These are phyloP conservation scores for Charaxes varanes DNA, from an alignment of 1,140 invertebrate species.

Conservation along the genomic window DNA sequence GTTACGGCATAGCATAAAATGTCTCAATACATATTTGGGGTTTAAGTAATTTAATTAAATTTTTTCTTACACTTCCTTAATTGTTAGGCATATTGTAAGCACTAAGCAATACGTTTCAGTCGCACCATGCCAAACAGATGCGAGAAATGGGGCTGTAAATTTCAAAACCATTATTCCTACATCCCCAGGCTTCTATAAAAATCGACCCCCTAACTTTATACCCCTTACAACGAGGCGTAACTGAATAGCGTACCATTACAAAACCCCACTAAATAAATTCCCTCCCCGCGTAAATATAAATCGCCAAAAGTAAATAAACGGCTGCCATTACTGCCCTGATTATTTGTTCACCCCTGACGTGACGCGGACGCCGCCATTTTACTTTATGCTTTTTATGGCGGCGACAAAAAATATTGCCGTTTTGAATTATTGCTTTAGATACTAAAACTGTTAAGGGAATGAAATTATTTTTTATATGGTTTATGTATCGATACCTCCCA, in stretches of 20 bases:
- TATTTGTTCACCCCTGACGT: slow-evolving; percentile 49
- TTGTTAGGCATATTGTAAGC: no score
- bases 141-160: slow-evolving; percentile 16
- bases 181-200: slow-evolving; percentile 16
- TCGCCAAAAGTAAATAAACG: slow-evolving; percentile 69
- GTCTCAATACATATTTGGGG: no score
- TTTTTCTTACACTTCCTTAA: no score
- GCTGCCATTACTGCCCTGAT: slow-evolving; percentile 65
- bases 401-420: slow-evolving; percentile 31
- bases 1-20: no score
- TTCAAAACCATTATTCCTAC: slow-evolving; percentile 16
- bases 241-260: slow-evolving; percentile 51
- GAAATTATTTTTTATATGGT: no score
- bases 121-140: slow-evolving; percentile 9
- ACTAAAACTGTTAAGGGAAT: no score
- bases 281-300: slow-evolving; percentile 58
- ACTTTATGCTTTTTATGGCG: slow-evolving; percentile 38
- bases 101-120: slow-evolving; percentile 6
- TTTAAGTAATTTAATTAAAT: no score
- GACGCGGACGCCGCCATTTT: slow-evolving; percentile 48
- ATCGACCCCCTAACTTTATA: slow-evolving; percentile 15
- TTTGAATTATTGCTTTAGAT: slow-evolving; percentile 20
- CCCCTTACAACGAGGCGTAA: slow-evolving; percentile 63
- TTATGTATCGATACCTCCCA: no score
- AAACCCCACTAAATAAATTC: slow-evolving; percentile 54